These are phyloP conservation scores for Oreochromis spilurus DNA, from an alignment of 2,113 vertebrate species.

Conservation along the genomic window DNA sequence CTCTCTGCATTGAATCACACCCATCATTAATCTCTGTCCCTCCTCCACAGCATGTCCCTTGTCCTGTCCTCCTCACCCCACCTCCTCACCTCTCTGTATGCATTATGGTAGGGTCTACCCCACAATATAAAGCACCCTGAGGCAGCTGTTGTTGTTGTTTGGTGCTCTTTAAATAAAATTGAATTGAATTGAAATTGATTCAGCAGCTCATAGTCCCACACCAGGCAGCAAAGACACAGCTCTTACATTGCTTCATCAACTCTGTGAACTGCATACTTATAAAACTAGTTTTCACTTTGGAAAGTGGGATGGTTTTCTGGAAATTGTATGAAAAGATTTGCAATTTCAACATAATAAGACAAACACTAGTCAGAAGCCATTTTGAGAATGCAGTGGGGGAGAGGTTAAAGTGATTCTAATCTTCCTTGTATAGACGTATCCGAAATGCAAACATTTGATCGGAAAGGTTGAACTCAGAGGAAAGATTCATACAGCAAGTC, in stretches of 20 bases:
- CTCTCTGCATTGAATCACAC: background rate
- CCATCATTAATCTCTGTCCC: background rate
- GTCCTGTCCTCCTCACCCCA: background rate
- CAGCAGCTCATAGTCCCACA: background rate
- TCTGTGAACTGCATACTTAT: background rate
- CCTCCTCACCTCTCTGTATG: background rate
- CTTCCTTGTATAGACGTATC: constrained; percentile 64
- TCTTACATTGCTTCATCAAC: background rate
- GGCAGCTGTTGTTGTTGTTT: background rate
- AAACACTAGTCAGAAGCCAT: constrained; percentile 34
- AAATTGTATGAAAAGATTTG: background rate
- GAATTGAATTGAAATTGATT: background rate
- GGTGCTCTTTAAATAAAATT: background rate
- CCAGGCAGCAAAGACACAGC: background rate
- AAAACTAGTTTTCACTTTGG: background rate
- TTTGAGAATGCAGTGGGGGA: constrained; percentile 55
- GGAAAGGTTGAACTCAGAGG: background rate
- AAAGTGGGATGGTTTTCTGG: background rate
- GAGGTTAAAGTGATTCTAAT: constrained; percentile 7
- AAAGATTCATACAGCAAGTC: background rate
- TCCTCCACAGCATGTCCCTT: background rate
- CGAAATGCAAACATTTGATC: constrained; percentile 7
- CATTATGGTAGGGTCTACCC: background rate
- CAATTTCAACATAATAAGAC: background rate
- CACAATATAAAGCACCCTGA: rapidly evolving